Base-by-base conservation (phyloP, 2,797 vertebrate genomes). In the Thripadectes ignobilis region DNA sequence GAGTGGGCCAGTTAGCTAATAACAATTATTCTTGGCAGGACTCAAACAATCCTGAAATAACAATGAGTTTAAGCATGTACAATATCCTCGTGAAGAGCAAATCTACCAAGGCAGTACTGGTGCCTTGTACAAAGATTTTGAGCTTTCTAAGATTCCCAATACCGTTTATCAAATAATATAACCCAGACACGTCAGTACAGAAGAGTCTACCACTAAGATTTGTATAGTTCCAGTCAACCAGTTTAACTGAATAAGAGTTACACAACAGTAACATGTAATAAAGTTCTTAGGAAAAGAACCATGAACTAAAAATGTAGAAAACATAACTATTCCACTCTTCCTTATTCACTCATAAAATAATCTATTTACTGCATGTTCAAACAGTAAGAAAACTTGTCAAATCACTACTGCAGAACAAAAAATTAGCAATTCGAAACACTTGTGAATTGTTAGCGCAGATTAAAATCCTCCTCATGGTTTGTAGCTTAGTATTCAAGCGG, bases 381-480 rank as follows among this genome's bases (percentile, higher is more conserved):
- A 68, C 27, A 48, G 19, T 10, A 27, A 89, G n/a, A 82, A 82
- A 95, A 91, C 82, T 88, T 78, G 66, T 84, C 82, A 86, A 87
- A 92, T 86, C 39, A 66, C 63, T 63, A 48, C 5, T 55, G 74
- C 55, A 88, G 89, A 89, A 76, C 11, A 82, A 83, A 93, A 91
- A 79, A 63, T 26, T 22, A 80, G 78, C 87, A 89, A 54, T 76
- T 89, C 20, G 55, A 85, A 96, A 89, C 81, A 87, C 75, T 77
- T 85, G 59, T 0, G 2, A 85, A 79, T 75, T 14, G 13, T 71
- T 84, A 92, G 73, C 0, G 0, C 85, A 92, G 88, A 88, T 76
- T 87, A 93, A 96, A 95, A 94, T 88, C 84, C 74, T 91, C 75
- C 58, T 75, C 49, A 6, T 67, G 43, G 58, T 72, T 96, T 86